Percentiles rank a stretch among this genome's conserved stretches.
Evolutionary conservation across 2,113 vertebrate species (phyloP).

Genomic region (Rhabdornis inornatus): DNA sequence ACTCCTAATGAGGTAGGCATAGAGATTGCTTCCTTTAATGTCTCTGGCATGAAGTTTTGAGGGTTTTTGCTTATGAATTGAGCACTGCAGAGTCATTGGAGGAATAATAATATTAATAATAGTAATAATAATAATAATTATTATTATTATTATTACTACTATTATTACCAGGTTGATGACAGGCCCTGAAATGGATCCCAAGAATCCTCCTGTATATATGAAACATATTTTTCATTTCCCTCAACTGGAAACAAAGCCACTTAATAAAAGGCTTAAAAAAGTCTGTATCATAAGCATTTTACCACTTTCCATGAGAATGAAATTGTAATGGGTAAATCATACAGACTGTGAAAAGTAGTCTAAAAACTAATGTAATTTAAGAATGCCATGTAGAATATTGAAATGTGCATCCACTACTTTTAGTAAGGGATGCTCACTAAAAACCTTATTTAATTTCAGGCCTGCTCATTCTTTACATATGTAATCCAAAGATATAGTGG

Average conservation of each 20-base stretch:
- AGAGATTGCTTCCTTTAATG: constrained; percentile 14
- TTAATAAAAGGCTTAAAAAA: neutral
- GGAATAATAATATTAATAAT: neutral
- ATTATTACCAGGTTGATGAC: neutral
- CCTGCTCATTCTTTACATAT: neutral
- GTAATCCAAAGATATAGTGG: neutral
- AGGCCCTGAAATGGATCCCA: neutral
- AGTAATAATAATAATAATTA: neutral
- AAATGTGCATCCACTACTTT: neutral
- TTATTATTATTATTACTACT: no score
- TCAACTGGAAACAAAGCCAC: neutral
- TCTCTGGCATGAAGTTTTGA: neutral
- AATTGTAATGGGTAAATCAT: neutral
- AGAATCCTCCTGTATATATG: neutral
- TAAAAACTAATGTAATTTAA: neutral
- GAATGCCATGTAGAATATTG: neutral
- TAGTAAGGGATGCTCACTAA: neutral
- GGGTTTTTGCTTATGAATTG: neutral
- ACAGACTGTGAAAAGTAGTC: neutral
- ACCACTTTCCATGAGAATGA: neutral
- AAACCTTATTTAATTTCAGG: neutral
- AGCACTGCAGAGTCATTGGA: neutral
- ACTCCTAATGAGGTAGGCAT: neutral
- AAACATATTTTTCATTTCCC: neutral
- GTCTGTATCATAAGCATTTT: neutral